Percentiles rank a stretch among this genome's conserved stretches.
Evolutionary conservation across 1,140 invertebrate species (phyloP).

Genomic region (Philotrypesis tridentata): DNA sequence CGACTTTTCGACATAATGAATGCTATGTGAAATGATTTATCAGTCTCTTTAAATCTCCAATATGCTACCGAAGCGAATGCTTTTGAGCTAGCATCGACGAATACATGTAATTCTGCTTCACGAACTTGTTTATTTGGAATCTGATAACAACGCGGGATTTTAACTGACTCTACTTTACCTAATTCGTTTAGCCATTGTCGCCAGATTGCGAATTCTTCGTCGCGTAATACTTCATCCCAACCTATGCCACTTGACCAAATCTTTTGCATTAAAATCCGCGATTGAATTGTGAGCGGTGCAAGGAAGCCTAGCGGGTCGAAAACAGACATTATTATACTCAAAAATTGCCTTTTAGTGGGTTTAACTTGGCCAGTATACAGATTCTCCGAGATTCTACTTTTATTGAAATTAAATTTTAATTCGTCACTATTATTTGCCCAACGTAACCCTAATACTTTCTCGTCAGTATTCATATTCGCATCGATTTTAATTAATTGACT

Average conservation of each 20-base stretch:
- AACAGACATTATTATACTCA: constrained; percentile 52
- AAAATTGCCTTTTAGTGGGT: constrained; percentile 12
- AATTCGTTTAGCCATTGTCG: constrained; percentile 29
- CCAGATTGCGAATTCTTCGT: constrained; percentile 14
- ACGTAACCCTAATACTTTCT: neutral
- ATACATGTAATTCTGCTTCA: constrained; percentile 46
- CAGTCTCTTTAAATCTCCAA: constrained; percentile 39
- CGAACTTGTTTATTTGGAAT: neutral
- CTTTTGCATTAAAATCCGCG: constrained; percentile 65
- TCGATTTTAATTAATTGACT: neutral
- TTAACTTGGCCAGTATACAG: neutral
- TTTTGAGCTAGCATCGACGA: constrained; percentile 46
- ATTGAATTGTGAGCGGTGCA: constrained; percentile 60
- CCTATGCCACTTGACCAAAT: constrained; percentile 50
- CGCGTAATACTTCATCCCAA: constrained; percentile 8
- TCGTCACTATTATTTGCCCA: neutral
- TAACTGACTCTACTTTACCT: constrained; percentile 1
- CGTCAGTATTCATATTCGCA: neutral
- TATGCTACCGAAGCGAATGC: constrained; percentile 57
- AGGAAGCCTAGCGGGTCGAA: constrained; percentile 66
- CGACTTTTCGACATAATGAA: neutral
- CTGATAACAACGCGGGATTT: neutral
- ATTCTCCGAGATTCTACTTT: neutral
- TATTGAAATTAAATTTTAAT: neutral
- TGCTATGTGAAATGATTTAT: neutral